Percentiles rank a stretch among this genome's conserved stretches.
These are phyloP conservation scores for Cepphus grylle DNA, from an alignment of 2,113 vertebrate genomes.

Conservation along the genomic window DNA sequence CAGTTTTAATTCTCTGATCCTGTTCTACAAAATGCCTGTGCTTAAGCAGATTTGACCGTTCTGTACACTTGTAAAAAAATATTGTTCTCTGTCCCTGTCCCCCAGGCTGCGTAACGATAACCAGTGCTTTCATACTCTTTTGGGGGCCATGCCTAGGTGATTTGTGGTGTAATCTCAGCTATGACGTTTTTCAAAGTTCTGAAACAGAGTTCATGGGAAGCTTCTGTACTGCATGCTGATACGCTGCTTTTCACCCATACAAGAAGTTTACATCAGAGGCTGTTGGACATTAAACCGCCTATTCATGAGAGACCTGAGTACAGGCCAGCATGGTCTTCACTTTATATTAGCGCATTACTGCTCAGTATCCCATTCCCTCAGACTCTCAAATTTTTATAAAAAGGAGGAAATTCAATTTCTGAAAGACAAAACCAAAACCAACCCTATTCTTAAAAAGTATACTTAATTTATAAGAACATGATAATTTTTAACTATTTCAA, in stretches of 20 bases:
- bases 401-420: not conserved
- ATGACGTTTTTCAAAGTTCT: not conserved
- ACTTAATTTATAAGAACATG: not conserved
- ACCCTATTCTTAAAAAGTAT: not conserved
- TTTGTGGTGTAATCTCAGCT: not conserved
- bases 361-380: not conserved
- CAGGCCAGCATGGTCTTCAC: not conserved
- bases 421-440: not conserved
- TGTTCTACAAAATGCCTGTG: not conserved
- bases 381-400: not conserved
- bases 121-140: not conserved
- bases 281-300: not conserved
- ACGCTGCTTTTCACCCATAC: not conserved
- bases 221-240: not conserved
- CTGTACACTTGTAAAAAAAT: not conserved
- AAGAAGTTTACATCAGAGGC: not conserved
- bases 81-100: not conserved
- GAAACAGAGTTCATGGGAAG: not conserved
- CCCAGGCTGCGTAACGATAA: not conserved
- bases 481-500: not conserved
- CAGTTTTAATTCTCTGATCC: constrained; percentile 3
- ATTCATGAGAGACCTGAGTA: not conserved
- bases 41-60: not conserved
- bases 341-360: not conserved
- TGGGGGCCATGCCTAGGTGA: not conserved